These are phyloP conservation scores for Ostrea denselamellosa DNA, from an alignment of 1,140 invertebrate genomes.

Conservation along the genomic window DNA sequence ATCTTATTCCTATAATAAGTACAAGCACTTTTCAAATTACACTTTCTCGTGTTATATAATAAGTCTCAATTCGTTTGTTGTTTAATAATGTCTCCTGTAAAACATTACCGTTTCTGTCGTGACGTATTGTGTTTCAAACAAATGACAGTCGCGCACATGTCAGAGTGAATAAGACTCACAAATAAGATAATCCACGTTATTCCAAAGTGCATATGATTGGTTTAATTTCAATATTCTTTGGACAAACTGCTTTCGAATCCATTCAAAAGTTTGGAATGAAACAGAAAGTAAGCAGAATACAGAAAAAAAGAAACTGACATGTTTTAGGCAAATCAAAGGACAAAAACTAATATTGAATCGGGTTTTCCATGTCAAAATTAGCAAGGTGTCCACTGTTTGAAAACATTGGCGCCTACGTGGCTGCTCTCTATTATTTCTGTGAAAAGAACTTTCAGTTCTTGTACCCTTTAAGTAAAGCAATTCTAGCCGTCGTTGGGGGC, in stretches of 20 bases:
- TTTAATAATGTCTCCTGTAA: no score
- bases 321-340: constrained; percentile 21
- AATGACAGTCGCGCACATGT: no score
- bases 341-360: constrained; percentile 38
- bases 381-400: constrained; percentile 5
- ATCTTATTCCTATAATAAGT: no score
- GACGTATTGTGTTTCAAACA: no score
- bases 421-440: background rate
- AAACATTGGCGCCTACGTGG: background rate
- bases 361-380: constrained; percentile 1
- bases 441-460: constrained; percentile 15
- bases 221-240: background rate
- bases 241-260: background rate
- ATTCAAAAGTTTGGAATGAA: background rate
- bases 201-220: background rate
- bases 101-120: no score
- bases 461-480: constrained; percentile 23
- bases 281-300: background rate
- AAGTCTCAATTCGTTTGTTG: no score
- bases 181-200: background rate
- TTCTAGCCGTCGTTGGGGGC: background rate
- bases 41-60: no score
- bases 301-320: background rate
- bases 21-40: no score
- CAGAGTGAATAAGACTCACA: background rate